A percentile compares a stretch with the other conserved stretches of the same genome.
These are phyloP conservation scores for Carabus problematicus DNA, from an alignment of 2,888 invertebrate species.

Conservation along the genomic window DNA sequence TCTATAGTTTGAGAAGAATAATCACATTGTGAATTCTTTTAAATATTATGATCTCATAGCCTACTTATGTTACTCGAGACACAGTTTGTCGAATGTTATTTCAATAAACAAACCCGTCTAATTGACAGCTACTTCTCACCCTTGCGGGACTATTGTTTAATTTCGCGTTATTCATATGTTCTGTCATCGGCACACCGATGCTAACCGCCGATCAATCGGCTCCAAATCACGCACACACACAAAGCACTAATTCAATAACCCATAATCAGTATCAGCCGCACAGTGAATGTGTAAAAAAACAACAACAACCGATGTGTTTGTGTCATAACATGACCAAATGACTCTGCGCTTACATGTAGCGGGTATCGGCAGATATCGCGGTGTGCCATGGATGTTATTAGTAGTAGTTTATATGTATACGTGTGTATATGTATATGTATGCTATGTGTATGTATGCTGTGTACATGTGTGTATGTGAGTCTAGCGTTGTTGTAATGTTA, in stretches of 20 bases:
- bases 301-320: not conserved
- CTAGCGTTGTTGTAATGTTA: not conserved
- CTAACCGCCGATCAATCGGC: not conserved
- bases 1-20: no score
- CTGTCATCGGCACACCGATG: not conserved
- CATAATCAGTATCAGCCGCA: constrained; percentile 2
- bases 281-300: constrained; percentile 3
- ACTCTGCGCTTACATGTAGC: not conserved
- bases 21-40: no score
- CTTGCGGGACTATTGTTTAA: constrained; percentile 1
- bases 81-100: no score
- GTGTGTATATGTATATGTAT: no score
- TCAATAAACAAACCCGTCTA: no score
- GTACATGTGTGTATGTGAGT: not conserved
- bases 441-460: constrained; percentile 4
- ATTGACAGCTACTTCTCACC: constrained; percentile 1
- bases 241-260: constrained; percentile 16
- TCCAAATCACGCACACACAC: not conserved
- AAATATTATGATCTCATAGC: no score
- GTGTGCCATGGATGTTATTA: no score
- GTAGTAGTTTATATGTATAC: no score
- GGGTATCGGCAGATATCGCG: not conserved
- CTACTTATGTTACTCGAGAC: no score
- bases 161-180: constrained; percentile 6
- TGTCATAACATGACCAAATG: constrained; percentile 16